Conservation (phyloP, 1,140 invertebrate genomes). For the Batillaria attramentaria region DNA sequence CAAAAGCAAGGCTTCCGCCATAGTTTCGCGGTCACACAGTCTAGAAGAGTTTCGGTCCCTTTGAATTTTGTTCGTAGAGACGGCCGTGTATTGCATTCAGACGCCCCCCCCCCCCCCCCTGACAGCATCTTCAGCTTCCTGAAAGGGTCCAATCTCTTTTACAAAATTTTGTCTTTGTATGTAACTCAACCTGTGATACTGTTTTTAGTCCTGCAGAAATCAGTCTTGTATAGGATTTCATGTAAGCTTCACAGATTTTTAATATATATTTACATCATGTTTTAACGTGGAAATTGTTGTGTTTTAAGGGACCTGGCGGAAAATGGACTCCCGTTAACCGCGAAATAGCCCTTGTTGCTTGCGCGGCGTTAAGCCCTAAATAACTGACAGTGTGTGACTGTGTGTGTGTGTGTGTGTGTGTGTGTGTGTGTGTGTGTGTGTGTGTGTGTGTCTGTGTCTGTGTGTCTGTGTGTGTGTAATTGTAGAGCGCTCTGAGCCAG, state of each 20-base stretch:
- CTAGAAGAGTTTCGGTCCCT: too few relatives aligned
- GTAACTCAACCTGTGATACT: too few relatives aligned
- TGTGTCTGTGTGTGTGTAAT: neutral
- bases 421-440: neutral
- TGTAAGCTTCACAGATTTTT: neutral
- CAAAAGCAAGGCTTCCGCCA: neutral
- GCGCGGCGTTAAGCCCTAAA: too few relatives aligned
- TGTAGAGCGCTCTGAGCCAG: too few relatives aligned
- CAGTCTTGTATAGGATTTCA: too few relatives aligned
- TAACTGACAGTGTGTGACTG: neutral
- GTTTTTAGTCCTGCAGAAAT: too few relatives aligned
- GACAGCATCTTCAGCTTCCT: neutral
- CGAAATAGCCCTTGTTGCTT: too few relatives aligned
- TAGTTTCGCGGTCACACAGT: neutral
- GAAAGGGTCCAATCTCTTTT: neutral
- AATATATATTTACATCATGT: too few relatives aligned
- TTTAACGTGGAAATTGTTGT: neutral
- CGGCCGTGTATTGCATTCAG: neutral
- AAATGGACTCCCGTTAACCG: too few relatives aligned
- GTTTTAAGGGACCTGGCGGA: neutral
- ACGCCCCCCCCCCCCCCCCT: neutral
- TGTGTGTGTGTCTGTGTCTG: neutral
- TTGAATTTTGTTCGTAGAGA: neutral
- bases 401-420: conserved; percentile 7
- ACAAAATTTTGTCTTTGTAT: too few relatives aligned